Conservation (phyloP, 2,113 vertebrate species). For the Falco punctatus region DNA sequence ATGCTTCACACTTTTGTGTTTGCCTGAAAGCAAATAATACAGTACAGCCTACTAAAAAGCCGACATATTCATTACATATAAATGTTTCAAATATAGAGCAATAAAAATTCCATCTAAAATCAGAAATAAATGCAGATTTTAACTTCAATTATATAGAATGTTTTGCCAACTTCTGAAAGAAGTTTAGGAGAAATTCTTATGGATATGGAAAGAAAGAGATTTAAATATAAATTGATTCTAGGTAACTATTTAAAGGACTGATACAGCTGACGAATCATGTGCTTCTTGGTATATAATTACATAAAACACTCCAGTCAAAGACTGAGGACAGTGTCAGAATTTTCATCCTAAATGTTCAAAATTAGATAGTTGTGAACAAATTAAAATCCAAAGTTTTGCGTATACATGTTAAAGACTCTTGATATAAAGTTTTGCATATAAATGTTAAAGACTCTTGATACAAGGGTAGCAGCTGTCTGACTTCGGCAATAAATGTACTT, state of each 20-base stretch:
- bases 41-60: neutral
- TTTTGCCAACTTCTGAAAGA: neutral
- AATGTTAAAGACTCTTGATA: neutral
- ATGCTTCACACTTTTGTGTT: neutral
- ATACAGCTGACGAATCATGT: neutral
- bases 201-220: neutral
- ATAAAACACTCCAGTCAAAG: neutral
- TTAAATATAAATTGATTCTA: slow-evolving; percentile 32
- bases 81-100: neutral
- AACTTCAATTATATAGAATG: neutral
- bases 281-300: neutral
- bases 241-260: neutral
- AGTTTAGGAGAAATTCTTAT: neutral
- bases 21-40: slow-evolving; percentile 9
- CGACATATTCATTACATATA: neutral
- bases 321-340: neutral
- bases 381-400: neutral
- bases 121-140: slow-evolving; percentile 9
- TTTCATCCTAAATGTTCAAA: neutral
- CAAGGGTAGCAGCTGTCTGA: neutral
- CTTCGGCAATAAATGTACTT: neutral
- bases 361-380: neutral
- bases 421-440: neutral
- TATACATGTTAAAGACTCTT: neutral
- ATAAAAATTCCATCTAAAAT: neutral